Base-by-base conservation (phyloP, 2,888 invertebrate species). In the Mesopsocus fuscifrons region DNA sequence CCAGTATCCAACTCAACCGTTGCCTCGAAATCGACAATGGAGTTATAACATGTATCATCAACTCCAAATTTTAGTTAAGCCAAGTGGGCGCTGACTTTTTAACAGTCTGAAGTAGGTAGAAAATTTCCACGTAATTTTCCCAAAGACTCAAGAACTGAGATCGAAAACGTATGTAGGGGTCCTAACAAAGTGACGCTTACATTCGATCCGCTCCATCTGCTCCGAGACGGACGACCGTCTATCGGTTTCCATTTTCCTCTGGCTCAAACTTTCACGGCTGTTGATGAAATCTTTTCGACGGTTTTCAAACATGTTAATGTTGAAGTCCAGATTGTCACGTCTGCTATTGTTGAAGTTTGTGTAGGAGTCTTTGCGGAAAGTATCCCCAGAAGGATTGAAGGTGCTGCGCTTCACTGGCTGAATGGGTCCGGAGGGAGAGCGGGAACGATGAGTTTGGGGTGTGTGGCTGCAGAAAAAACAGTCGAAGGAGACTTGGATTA, bases 351-450 rank as follows among this genome's bases (percentile, higher is more conserved):
- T 38, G 11, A 18, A 38, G 21, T 38, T 17, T 18, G 17, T 38
- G 18, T 20, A 38, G 16, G 38, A 38, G 5, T 38, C 38, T 17
- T 38, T 38, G 6, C 38, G 17, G 41, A 42, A 41, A 40, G 44
- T 44, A 23, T 44, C 9, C 51, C 35, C 33, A 41, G 48, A 57
- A 60, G 17, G 17, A 18, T 38, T 38, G 18, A 38, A 18, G 5
- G 38, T 38, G 38, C 38, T 38, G 15, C 38, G 3, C 21, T 38
- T 59, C 40, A 67, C 59, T 0, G 72, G 71, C 50, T 76, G 74
- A 23, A 74, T 69, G 1, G 78, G 76, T 0, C 74, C 70, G 3
- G 74, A 74, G 2, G 74, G 77, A 42, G 73, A 77, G 41, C 69
- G 73, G 8, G 69, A 67, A 48, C 68, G 71, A 45, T 67, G 64